These are phyloP conservation scores for Maniola hyperantus DNA, from an alignment of 2,888 invertebrate species.

Conservation along the genomic window DNA sequence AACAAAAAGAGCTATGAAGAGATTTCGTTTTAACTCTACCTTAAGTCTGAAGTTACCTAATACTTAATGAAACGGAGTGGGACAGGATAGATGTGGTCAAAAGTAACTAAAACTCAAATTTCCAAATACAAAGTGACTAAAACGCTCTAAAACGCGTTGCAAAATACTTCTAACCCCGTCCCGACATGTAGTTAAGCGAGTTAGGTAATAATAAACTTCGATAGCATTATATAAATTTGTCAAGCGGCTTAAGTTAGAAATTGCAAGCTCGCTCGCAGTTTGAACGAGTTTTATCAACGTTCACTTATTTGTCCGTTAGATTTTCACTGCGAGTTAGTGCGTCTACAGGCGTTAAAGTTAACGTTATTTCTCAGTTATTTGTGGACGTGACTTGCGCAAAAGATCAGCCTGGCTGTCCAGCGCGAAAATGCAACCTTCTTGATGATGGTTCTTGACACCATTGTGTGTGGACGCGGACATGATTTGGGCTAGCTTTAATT, in stretches of 20 bases:
- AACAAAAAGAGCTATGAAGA: too few relatives aligned
- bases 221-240: slow-evolving; percentile 37
- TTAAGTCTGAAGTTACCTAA: too few relatives aligned
- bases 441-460: too few relatives aligned
- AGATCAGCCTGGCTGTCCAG: too few relatives aligned
- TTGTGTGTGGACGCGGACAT: too few relatives aligned
- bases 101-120: background rate
- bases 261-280: slow-evolving; percentile 26
- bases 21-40: too few relatives aligned
- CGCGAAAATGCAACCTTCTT: too few relatives aligned
- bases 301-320: background rate
- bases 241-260: slow-evolving; percentile 33
- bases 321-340: background rate
- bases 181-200: slow-evolving; percentile 8
- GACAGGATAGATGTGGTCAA: too few relatives aligned
- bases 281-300: slow-evolving; percentile 17
- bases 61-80: too few relatives aligned
- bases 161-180: background rate
- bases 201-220: slow-evolving; percentile 31
- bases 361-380: background rate
- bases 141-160: background rate
- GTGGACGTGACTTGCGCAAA: background rate
- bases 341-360: background rate
- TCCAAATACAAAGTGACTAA: background rate
- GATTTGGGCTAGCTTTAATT: too few relatives aligned